phyloP scores from a whole-genome alignment of 1,140 invertebrate species.

The Pectinophora gossypiella region DNA sequence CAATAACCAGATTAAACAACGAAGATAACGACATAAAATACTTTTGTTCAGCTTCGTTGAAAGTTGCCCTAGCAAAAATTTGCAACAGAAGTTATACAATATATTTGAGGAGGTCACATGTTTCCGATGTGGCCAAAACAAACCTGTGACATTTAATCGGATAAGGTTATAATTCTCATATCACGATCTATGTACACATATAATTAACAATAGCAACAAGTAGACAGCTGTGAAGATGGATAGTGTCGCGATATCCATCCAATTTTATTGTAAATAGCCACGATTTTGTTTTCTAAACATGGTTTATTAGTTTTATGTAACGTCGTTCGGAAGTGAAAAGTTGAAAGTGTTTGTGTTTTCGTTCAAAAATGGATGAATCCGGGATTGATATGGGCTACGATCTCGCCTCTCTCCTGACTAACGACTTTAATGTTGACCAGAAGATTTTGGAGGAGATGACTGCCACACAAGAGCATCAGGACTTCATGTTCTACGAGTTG shows the following conservation, averaged over 20 bases:
- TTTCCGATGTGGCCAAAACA: not conserved
- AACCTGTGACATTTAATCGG: not conserved
- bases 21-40: no score
- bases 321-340: slow-evolving; percentile 46
- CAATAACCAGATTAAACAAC: no score
- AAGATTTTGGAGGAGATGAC: slow-evolving; percentile 76
- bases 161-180: slow-evolving; percentile 2
- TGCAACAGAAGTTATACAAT: no score
- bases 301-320: slow-evolving; percentile 37
- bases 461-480: slow-evolving; percentile 72
- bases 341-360: slow-evolving; percentile 58
- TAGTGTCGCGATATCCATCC: slow-evolving; percentile 48
- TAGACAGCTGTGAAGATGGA: slow-evolving; percentile 69
- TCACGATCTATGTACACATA: not conserved
- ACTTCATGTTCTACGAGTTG: slow-evolving; percentile 82
- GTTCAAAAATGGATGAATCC: slow-evolving; percentile 78
- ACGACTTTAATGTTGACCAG: slow-evolving; percentile 75
- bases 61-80: no score
- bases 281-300: slow-evolving; percentile 47
- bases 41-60: no score
- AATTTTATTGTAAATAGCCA: slow-evolving; percentile 42
- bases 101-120: not conserved
- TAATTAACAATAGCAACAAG: slow-evolving; percentile 60
- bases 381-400: slow-evolving; percentile 85
- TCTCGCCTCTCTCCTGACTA: slow-evolving; percentile 77